These are phyloP conservation scores for Alligator mississippiensis DNA, from an alignment of 2,113 vertebrate genomes.

Conservation along the genomic window DNA sequence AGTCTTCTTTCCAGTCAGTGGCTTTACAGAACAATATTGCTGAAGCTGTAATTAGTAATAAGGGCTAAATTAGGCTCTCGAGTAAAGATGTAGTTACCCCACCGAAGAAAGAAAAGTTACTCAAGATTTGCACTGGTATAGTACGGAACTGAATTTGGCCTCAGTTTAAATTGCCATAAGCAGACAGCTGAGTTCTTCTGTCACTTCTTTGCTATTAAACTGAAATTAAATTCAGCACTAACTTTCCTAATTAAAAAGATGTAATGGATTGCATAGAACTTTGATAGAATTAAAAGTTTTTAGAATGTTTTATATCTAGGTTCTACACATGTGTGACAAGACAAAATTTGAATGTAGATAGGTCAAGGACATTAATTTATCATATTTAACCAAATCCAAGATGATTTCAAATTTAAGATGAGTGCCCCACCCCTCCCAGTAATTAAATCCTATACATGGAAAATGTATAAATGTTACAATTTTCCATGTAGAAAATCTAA, in stretches of 20 bases:
- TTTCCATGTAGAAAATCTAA: neutral
- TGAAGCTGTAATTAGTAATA: neutral
- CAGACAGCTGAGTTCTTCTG: neutral
- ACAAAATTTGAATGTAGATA: neutral
- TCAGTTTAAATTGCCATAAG: rapidly evolving
- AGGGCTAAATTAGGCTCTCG: neutral
- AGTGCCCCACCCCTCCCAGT: too few relatives aligned
- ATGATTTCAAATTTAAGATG: too few relatives aligned
- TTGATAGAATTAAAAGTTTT: neutral
- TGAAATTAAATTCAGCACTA: neutral
- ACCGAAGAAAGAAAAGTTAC: neutral
- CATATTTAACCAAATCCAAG: too few relatives aligned
- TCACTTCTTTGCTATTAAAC: neutral
- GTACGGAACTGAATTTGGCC: neutral
- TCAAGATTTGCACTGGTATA: rapidly evolving
- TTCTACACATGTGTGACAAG: neutral
- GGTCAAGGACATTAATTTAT: neutral
- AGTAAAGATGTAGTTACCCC: neutral
- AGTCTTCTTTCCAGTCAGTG: neutral
- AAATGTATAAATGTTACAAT: too few relatives aligned
- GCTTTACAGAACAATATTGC: neutral
- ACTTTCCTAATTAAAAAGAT: neutral
- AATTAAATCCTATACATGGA: too few relatives aligned
- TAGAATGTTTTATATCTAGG: neutral
- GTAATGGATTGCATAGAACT: neutral